Conservation (phyloP, 2,888 invertebrate genomes). For the Agonum fuliginosum region DNA sequence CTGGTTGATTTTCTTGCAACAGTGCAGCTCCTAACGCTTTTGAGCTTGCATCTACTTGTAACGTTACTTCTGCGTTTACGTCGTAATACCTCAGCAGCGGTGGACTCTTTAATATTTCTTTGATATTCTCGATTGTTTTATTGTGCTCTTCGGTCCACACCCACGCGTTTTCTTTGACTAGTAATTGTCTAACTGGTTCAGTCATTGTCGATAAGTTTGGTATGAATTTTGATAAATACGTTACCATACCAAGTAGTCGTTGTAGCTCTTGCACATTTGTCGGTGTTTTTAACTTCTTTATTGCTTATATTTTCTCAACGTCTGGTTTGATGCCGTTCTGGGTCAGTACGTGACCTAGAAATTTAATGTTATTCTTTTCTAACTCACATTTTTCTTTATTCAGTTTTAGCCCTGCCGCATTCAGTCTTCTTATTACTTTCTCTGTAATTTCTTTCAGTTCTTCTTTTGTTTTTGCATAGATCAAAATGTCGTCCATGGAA, state of each 20-base stretch:
- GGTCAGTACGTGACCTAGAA: conserved; percentile 13
- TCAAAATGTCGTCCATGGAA: conserved; percentile 25
- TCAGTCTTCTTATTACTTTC: conserved; percentile 61
- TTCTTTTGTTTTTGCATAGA: conserved; percentile 62
- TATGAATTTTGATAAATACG: conserved; percentile 64
- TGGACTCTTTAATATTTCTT: background rate
- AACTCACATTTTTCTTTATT: conserved; percentile 65
- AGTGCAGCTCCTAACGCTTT: conserved; percentile 63
- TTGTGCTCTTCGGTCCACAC: background rate
- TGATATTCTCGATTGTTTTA: background rate
- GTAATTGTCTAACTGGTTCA: conserved; percentile 60
- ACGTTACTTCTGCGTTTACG: conserved; percentile 40
- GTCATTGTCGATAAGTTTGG: conserved; percentile 63
- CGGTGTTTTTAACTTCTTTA: conserved; percentile 60
- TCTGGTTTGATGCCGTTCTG: conserved; percentile 41
- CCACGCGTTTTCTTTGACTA: conserved; percentile 59
- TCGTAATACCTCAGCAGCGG: conserved; percentile 2
- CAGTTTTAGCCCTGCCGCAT: conserved; percentile 63
- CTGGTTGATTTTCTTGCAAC: conserved; percentile 64
- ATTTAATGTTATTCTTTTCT: conserved; percentile 45
- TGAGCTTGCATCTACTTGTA: conserved; percentile 62
- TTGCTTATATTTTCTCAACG: conserved; percentile 60
- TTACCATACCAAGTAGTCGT: conserved; percentile 63
- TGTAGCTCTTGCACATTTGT: conserved; percentile 60
- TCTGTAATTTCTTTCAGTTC: conserved; percentile 62